Evolutionary conservation across 1,140 invertebrate species (phyloP).

Genomic region (Cylas formicarius): DNA sequence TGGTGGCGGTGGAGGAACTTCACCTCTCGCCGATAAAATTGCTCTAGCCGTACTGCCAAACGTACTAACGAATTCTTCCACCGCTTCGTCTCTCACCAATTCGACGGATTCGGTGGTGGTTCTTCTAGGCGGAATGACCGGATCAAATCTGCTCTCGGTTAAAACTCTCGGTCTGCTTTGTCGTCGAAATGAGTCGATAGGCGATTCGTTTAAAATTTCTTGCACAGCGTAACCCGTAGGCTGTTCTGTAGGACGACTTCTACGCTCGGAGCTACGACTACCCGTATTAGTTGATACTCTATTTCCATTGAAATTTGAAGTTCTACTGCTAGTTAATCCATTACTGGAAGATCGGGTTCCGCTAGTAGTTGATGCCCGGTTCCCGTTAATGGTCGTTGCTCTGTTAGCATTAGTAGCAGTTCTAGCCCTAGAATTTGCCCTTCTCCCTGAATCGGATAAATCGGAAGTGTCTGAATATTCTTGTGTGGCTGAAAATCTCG

Average conservation of each 20-base stretch:
- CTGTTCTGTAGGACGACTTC: slow-evolving; percentile 6
- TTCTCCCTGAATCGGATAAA: too few species aligned
- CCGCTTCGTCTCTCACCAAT: slow-evolving; percentile 6
- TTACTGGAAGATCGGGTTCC: background rate
- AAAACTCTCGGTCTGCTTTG: slow-evolving; percentile 30
- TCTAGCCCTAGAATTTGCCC: slow-evolving; percentile 22
- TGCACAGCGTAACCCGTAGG: slow-evolving; percentile 32
- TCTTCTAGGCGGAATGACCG: slow-evolving; percentile 11
- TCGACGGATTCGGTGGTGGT: slow-evolving; percentile 12
- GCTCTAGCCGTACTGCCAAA: slow-evolving; percentile 16
- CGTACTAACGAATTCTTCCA: slow-evolving; percentile 13
- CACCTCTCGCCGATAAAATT: slow-evolving; percentile 12
- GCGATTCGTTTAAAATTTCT: slow-evolving; percentile 36
- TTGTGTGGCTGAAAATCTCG: slow-evolving; percentile 30
- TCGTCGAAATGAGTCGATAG: slow-evolving; percentile 25
- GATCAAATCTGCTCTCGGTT: slow-evolving; percentile 33
- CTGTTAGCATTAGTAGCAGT: slow-evolving; percentile 15
- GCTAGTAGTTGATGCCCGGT: background rate
- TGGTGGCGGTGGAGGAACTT: slow-evolving; percentile 4
- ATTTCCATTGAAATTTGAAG: background rate
- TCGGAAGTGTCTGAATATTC: slow-evolving; percentile 23
- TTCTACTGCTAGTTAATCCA: slow-evolving; percentile 1
- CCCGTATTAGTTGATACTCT: slow-evolving; percentile 1
- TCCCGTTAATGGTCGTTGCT: slow-evolving; percentile 11
- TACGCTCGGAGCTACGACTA: slow-evolving; percentile 6